Base-by-base conservation (phyloP, 2,113 vertebrate species). In the Syngnathoides biaculeatus region DNA sequence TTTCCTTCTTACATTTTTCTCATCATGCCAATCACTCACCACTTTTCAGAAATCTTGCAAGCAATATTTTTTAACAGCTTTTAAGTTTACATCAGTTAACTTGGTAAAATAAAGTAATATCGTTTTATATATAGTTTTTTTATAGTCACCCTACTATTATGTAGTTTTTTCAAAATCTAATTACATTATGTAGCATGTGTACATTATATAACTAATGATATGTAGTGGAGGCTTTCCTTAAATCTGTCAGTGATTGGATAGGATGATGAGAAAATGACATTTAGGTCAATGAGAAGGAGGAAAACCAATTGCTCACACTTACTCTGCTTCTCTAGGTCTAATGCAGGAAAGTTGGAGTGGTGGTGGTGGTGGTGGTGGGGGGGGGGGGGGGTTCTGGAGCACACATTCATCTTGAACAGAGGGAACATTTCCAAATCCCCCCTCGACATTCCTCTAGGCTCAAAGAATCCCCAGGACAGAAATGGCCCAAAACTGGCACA, bases 401-500 rank as follows among this genome's bases (percentile, higher is more conserved):
- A 87, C 65, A 82, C 87, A 90, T 90, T 92, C 89, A 90, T 81
- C 82, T 82, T 79, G 76, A 79, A 69, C 76, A 80, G 65, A 81
- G 84, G 82, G 83, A 87, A 84, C 14, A 64, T 68, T 79, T 91
- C 88, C 85, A 90, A 82, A 80, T 84, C 84, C 77, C 84, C 81
- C 75, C 79, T 82, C 72, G 79, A 89, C 89, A 92, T 92, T 93
- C 89, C 90, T 90, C 81, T 81, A 75, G 68, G 59, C 81, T 86
- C 89, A 91, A 87, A 91, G 85, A 88, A 88, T 74, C 77, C 73
- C 78, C 63, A 45, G 81, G 81, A 89, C 83, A 88, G 82, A 86
- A 89, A 79, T 85, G 87, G 85, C 83, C 84, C 81, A 76, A 88
- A 90, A 87, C 89, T 92, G 91, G 90, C 89, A 90, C 72, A 86